Evolutionary conservation across 2,888 invertebrate genomes (phyloP).

Genomic region (Drosophila prostipennis): DNA sequence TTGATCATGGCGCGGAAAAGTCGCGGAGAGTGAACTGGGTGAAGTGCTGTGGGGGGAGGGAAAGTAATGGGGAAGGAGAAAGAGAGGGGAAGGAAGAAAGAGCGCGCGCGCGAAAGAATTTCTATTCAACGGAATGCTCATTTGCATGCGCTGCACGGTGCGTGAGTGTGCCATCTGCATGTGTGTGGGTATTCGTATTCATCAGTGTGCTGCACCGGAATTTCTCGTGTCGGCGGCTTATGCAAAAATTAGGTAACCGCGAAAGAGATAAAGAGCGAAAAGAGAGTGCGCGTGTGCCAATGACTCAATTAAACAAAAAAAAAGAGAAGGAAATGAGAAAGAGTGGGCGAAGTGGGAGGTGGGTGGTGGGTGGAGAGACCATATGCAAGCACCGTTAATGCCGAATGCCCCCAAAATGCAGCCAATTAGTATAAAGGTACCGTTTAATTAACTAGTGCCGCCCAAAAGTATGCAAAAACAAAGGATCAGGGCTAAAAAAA

Average conservation of each 20-base stretch:
- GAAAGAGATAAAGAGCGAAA: slow-evolving; percentile 5
- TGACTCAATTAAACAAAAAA: slow-evolving; percentile 26
- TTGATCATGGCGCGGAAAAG: slow-evolving; percentile 53
- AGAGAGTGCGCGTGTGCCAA: slow-evolving; percentile 6
- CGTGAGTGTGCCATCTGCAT: background rate
- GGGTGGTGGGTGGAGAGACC: slow-evolving; percentile 13
- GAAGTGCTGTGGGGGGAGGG: slow-evolving; percentile 1
- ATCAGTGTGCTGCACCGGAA: slow-evolving; percentile 14
- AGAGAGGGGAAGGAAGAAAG: slow-evolving; percentile 9
- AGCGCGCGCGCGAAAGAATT: slow-evolving; percentile 29
- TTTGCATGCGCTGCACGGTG: slow-evolving; percentile 28
- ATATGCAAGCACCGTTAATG: slow-evolving; percentile 19
- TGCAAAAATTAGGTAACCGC: slow-evolving; percentile 45
- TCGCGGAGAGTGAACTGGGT: background rate
- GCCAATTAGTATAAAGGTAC: slow-evolving; percentile 3
- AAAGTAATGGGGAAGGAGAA: background rate
- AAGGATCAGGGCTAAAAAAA: too few species aligned
- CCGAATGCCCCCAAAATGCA: slow-evolving; percentile 13
- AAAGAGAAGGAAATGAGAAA: background rate
- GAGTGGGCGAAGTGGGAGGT: background rate
- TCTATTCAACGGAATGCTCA: slow-evolving; percentile 33
- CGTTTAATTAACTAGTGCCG: slow-evolving; percentile 17
- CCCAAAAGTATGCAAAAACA: slow-evolving; percentile 33
- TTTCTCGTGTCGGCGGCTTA: slow-evolving; percentile 1
- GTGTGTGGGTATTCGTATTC: background rate